Evolutionary conservation across 2,113 vertebrate species (phyloP).

Genomic region (Labeo rohita): DNA sequence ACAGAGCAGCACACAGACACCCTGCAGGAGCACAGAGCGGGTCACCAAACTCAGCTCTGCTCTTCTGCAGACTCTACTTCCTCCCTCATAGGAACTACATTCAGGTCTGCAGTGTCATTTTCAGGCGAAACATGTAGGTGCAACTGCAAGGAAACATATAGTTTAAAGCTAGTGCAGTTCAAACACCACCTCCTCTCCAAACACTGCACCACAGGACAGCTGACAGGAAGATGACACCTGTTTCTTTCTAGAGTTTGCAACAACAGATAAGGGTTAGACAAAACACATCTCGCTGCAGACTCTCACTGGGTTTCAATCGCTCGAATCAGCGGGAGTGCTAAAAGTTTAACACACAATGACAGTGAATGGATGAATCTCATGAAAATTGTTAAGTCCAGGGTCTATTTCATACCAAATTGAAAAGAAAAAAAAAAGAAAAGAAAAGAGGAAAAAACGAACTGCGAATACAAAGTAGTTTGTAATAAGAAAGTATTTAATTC

Average conservation of each 20-base stretch:
- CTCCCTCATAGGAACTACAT: not conserved
- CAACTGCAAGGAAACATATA: constrained; percentile 13
- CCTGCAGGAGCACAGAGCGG: not conserved
- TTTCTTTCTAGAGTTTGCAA: constrained; percentile 10
- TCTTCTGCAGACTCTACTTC: not conserved
- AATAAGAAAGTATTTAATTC: not conserved
- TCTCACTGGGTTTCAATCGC: not conserved
- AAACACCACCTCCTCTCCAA: not conserved
- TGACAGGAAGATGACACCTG: constrained; percentile 21
- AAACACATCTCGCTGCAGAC: not conserved
- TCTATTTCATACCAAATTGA: not conserved
- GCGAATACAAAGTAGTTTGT: not conserved
- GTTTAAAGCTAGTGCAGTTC: not conserved
- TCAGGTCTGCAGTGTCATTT: constrained; percentile 19
- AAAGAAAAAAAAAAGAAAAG: not conserved
- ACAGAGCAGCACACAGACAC: not conserved
- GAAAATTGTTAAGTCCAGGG: not conserved
- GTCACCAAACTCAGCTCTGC: constrained; percentile 9
- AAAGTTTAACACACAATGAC: not conserved
- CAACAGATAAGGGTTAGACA: not conserved
- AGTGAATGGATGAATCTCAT: not conserved
- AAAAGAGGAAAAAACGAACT: no score
- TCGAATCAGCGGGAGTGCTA: not conserved
- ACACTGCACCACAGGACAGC: not conserved
- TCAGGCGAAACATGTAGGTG: not conserved